phyloP scores from a whole-genome alignment of 2,113 vertebrate genomes.

The Muntiacus reevesi region DNA sequence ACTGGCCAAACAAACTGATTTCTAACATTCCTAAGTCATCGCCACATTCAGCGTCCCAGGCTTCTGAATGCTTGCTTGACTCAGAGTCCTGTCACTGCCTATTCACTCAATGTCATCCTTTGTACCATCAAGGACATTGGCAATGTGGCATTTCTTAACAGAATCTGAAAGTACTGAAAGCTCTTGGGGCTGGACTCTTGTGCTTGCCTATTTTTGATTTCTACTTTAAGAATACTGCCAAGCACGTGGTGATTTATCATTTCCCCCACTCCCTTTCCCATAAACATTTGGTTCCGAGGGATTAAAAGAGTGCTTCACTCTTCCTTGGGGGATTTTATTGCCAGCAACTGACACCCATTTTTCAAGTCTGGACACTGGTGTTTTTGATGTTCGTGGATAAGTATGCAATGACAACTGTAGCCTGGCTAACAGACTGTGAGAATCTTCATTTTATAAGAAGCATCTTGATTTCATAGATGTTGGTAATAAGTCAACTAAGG shows the following conservation, averaged over 20 bases:
- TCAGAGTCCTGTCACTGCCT: not conserved
- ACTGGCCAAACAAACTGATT: not conserved
- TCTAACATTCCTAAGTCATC: not conserved
- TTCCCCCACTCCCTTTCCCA: not conserved
- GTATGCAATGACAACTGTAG: not conserved
- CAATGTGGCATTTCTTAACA: not conserved
- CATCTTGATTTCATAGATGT: not conserved
- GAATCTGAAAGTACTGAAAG: not conserved
- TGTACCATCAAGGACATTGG: not conserved
- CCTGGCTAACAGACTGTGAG: not conserved
- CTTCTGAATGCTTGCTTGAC: not conserved
- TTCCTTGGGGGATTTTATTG: not conserved
- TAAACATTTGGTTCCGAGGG: not conserved
- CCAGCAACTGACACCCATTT: not conserved
- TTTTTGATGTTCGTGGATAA: not conserved
- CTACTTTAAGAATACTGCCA: not conserved
- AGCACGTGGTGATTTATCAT: not conserved
- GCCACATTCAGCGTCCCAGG: not conserved
- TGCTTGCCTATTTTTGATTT: not conserved
- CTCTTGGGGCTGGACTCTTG: not conserved
- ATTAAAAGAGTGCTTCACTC: not conserved
- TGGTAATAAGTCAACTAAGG: not conserved
- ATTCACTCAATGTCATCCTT: not conserved
- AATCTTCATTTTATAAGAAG: not conserved
- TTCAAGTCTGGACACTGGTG: not conserved